Evolutionary conservation across 2,797 vertebrate species (phyloP).

Genomic region (Chelon labrosus): DNA sequence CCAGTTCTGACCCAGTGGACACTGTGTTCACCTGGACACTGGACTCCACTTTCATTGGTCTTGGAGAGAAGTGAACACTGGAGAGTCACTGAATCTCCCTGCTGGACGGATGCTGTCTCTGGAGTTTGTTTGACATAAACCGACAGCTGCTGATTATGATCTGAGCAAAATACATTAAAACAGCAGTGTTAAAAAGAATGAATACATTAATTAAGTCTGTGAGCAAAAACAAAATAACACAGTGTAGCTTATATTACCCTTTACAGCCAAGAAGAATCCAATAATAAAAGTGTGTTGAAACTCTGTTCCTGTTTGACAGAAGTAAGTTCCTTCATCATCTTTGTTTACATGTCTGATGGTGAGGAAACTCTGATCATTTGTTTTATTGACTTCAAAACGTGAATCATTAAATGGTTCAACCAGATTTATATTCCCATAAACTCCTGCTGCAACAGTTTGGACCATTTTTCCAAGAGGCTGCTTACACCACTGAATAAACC

Average conservation of each 20-base stretch:
- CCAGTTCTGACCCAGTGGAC: too few relatives aligned
- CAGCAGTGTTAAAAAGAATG: too few relatives aligned
- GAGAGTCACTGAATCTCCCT: slow-evolving; percentile 13
- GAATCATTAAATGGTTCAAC: not conserved
- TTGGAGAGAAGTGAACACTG: slow-evolving; percentile 45
- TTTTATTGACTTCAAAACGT: not conserved
- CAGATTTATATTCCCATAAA: fast-evolving
- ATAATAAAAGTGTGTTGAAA: fast-evolving
- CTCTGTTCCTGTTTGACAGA: slow-evolving; percentile 26
- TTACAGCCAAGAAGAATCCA: slow-evolving; percentile 34
- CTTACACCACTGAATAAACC: slow-evolving; percentile 20
- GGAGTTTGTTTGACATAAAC: slow-evolving; percentile 19
- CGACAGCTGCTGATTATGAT: not conserved
- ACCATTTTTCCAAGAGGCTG: not conserved
- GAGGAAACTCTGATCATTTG: fast-evolving
- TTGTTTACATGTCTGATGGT: slow-evolving; percentile 41
- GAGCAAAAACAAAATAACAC: too few relatives aligned
- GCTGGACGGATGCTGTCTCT: not conserved
- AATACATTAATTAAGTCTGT: too few relatives aligned
- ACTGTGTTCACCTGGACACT: too few relatives aligned
- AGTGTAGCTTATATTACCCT: slow-evolving; percentile 15
- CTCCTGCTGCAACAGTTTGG: not conserved
- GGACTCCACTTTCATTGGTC: too few relatives aligned
- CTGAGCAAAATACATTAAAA: not conserved
- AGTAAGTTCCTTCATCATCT: slow-evolving; percentile 55